phyloP scores from a whole-genome alignment of 2,113 vertebrate species.

The Vanacampus margaritifer region DNA sequence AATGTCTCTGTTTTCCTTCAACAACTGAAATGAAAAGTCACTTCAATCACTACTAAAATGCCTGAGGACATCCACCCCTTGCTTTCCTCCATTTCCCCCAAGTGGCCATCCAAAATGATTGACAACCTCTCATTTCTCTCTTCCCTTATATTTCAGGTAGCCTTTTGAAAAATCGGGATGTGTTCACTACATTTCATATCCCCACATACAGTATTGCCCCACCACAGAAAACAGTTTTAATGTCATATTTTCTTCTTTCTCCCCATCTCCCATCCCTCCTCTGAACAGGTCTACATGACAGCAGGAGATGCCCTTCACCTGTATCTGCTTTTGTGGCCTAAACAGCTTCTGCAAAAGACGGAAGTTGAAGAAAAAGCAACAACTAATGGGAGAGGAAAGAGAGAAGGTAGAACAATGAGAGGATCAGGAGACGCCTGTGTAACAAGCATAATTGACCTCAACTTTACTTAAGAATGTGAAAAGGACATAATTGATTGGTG shows the following conservation, averaged over 20 bases:
- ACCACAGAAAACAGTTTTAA: conserved; percentile 23
- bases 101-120: background rate
- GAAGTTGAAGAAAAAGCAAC: conserved; percentile 71
- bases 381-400: conserved; percentile 73
- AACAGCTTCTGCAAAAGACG: conserved; percentile 85
- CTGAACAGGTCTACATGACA: conserved; percentile 54
- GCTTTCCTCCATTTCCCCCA: background rate
- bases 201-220: background rate
- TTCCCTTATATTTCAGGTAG: conserved; percentile 18
- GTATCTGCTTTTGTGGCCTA: conserved; percentile 93
- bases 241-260: conserved; percentile 13
- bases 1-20: background rate
- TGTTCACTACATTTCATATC: background rate
- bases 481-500: background rate
- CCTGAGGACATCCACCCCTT: background rate
- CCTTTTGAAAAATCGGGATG: background rate
- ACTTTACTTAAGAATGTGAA: conserved; percentile 7
- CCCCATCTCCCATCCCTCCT: conserved; percentile 20
- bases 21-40: background rate
- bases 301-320: conserved; percentile 89
- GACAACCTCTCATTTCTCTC: background rate
- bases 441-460: conserved; percentile 18
- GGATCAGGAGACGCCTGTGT: conserved; percentile 76
- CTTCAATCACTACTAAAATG: background rate
- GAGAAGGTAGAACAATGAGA: conserved; percentile 74